phyloP scores from a whole-genome alignment of 2,797 vertebrate species.

The Phoeniculus purpureus region DNA sequence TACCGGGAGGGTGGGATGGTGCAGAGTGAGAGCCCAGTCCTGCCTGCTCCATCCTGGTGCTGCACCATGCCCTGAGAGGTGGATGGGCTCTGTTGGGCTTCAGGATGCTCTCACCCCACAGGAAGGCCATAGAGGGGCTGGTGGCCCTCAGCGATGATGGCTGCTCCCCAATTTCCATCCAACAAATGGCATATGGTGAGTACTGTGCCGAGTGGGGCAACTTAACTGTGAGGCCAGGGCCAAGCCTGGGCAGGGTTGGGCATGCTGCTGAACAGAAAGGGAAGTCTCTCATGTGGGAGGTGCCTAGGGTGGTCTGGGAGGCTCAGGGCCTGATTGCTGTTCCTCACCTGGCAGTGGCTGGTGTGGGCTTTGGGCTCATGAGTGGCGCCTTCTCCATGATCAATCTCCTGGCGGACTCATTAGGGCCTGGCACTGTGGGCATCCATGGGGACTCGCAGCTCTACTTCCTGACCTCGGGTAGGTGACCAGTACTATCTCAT shows the following conservation, averaged over 20 bases:
- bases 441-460: constrained; percentile 84
- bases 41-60: background rate
- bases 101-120: constrained; percentile 34
- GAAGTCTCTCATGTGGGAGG: background rate
- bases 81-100: accelerated
- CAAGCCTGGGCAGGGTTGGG: accelerated
- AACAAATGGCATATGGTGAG: constrained; percentile 86
- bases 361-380: constrained; percentile 84
- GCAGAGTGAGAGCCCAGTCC: background rate
- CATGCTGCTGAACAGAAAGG: background rate
- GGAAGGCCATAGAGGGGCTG: constrained; percentile 84
- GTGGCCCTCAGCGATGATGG: constrained; percentile 83
- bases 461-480: constrained; percentile 85
- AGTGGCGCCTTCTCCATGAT: constrained; percentile 86
- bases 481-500: background rate
- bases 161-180: constrained; percentile 83
- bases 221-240: accelerated
- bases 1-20: background rate
- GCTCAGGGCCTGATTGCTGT: background rate
- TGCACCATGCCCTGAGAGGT: background rate
- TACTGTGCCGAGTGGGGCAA: background rate
- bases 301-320: background rate
- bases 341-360: constrained; percentile 74
- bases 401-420: constrained; percentile 81
- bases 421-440: constrained; percentile 83